Evolutionary conservation across 2,888 invertebrate species (phyloP).

Genomic region (Leptura quadrifasciata): DNA sequence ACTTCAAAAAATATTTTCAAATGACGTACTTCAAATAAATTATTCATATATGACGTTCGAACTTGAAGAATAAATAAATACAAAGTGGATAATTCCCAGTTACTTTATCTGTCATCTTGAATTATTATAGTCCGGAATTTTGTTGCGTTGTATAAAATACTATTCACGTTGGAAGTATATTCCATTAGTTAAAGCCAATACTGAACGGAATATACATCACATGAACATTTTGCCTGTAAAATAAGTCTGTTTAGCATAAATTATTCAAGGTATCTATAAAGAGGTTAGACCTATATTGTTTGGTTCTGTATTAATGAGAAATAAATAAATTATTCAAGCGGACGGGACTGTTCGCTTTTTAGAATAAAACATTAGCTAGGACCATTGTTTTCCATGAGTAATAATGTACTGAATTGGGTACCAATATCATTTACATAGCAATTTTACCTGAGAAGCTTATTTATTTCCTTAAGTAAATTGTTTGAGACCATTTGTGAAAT

Average conservation of each 20-base stretch:
- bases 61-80: constrained; percentile 1
- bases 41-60: neutral
- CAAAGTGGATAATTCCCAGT: neutral
- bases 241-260: constrained; percentile 18
- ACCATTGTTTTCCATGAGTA: neutral
- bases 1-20: too few species aligned
- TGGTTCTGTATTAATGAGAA: constrained; percentile 15
- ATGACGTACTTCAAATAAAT: neutral
- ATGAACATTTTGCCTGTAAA: neutral
- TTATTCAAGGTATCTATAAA: constrained; percentile 3
- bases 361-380: constrained; percentile 24
- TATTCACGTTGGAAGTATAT: neutral
- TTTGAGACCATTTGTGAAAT: neutral
- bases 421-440: neutral
- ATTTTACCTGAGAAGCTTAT: neutral
- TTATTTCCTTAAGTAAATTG: neutral
- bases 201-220: neutral
- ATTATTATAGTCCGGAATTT: neutral
- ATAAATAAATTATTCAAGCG: constrained; percentile 19
- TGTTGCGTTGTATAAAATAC: neutral
- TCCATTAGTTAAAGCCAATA: neutral
- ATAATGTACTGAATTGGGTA: neutral
- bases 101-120: neutral
- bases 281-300: constrained; percentile 34
- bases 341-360: constrained; percentile 15